A percentile compares a stretch with the other conserved stretches of the same genome.
Conservation (phyloP, 2,113 vertebrate species). For the Carettochelys insculpta region DNA sequence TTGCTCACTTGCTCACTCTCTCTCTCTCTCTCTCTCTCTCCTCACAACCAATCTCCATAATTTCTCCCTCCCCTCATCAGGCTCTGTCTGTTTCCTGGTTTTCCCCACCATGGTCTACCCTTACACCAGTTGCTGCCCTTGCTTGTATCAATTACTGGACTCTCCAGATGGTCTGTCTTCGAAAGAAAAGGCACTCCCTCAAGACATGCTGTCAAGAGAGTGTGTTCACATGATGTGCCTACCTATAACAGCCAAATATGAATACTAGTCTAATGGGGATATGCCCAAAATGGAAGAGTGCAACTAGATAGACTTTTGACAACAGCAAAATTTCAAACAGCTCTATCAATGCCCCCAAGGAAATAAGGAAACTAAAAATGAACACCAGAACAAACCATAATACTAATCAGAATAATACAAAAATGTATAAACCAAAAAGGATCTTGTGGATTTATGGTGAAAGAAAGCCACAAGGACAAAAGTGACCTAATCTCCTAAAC, state of each 20-base stretch:
- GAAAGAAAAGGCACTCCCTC: neutral
- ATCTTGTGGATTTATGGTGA: neutral
- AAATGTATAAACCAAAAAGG: neutral
- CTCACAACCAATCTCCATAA: fast-evolving
- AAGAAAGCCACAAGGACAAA: conserved; percentile 7
- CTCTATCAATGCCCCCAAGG: neutral
- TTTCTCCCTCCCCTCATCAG: neutral
- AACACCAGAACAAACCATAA: conserved; percentile 5
- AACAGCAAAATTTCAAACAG: neutral
- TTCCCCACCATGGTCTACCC: neutral
- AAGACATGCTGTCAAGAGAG: neutral
- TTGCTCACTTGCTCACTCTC: no score
- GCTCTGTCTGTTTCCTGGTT: neutral
- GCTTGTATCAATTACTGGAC: neutral
- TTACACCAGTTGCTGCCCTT: neutral
- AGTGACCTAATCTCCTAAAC: neutral
- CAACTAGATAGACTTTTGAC: neutral
- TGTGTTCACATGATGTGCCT: neutral
- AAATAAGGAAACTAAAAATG: neutral
- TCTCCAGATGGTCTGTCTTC: neutral
- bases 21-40: neutral
- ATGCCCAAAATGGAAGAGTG: neutral
- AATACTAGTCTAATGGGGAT: neutral
- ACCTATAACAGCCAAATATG: neutral
- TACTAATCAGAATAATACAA: neutral